Evolutionary conservation across 2,888 invertebrate genomes (phyloP), one percentile per base, ranked within the genome.

Genomic region (Hylaea fasciaria): DNA sequence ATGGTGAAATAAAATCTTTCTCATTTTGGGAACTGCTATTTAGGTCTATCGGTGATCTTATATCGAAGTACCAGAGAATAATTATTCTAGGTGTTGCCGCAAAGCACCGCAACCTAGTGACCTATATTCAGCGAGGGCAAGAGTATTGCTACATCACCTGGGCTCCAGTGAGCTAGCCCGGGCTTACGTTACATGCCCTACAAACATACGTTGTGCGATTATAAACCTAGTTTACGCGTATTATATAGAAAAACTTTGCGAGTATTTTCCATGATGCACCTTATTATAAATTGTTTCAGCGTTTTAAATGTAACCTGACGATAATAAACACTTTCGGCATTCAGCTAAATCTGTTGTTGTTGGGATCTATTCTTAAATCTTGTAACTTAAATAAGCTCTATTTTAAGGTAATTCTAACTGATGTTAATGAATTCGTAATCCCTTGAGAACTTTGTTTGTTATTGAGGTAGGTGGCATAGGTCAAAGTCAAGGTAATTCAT

Each of bases 51-150:
- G 3, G 35, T 3, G 9, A 35, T 35, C 11, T 35, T 22, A 22
- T 22, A 37, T 10, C n/a, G n/a, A n/a, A 37, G 12, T 37, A 37
- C 16, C 7, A 43, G 39, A 10, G 29, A 51, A 39, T 22, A 35
- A 49, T n/a, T n/a, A n/a, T 43, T 40, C 45, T 57, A 56, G 46
- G 44, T 62, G 48, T 63, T 61, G 49, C 55, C 51, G 71, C 68
- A 66, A 65, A 67, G 47, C 59, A 57, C 50, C 63, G 72, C 57
- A 74, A 75, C 74, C 74, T 56, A 72, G 60, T 79, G 78, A 80
- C 81, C 81, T 67, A 76, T 68, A 73, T 80, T 72, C 62, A n/a
- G 4, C 40, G 60, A 65, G 60, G 67, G 65, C 63, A 58, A 68
- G 62, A 65, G 65, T 65, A 65, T 53, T 52, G 56, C 60, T 62